Conservation (phyloP, 1,140 invertebrate genomes). For the Lepidotrigona ventralis region DNA sequence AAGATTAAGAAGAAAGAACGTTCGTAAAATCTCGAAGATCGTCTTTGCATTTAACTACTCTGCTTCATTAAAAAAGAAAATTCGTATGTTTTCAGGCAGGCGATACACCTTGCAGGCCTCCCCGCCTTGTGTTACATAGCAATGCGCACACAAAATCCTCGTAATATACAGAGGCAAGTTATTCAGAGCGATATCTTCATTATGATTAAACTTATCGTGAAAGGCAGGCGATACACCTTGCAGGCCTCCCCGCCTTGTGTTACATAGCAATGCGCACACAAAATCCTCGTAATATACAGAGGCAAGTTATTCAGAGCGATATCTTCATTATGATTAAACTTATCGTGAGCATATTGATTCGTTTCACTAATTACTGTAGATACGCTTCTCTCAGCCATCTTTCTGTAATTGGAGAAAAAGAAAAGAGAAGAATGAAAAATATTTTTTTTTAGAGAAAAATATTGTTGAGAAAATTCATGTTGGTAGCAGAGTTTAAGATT, state of each 20-base stretch:
- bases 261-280: conserved; percentile 85
- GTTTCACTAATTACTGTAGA: background rate
- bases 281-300: conserved; percentile 84
- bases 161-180: conserved; percentile 84
- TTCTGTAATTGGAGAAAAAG: background rate
- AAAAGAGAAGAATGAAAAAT: background rate
- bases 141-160: conserved; percentile 83
- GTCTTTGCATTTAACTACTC: background rate
- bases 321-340: background rate
- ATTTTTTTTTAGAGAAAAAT: no score
- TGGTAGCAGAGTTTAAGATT: background rate
- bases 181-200: conserved; percentile 17
- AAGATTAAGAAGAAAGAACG: background rate
- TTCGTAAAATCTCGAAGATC: no score
- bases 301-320: conserved; percentile 76
- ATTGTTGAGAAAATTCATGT: background rate
- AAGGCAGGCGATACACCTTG: conserved; percentile 90
- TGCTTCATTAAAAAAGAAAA: background rate
- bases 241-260: conserved; percentile 86
- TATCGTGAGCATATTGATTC: background rate
- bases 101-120: conserved; percentile 87
- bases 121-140: conserved; percentile 88
- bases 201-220: background rate
- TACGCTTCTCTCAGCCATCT: background rate
- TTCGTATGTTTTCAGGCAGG: conserved; percentile 82